phyloP scores from a whole-genome alignment of 2,113 vertebrate species.

The Centropristis striata region DNA sequence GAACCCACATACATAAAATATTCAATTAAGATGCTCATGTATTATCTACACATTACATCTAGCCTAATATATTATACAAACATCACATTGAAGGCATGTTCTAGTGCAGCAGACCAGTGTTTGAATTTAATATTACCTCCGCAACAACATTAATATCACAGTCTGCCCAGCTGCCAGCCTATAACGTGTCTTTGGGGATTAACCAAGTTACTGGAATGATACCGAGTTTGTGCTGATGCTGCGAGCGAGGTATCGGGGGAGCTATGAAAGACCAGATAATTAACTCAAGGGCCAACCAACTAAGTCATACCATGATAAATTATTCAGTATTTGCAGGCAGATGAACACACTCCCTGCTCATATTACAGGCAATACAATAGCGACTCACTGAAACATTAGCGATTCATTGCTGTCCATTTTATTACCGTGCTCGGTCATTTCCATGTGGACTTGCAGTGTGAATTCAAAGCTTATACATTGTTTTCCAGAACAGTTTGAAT shows the following conservation, averaged over 20 bases:
- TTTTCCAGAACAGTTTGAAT: neutral
- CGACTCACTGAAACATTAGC: slow-evolving; percentile 47
- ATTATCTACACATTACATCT: slow-evolving; percentile 75
- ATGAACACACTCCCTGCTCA: slow-evolving; percentile 66
- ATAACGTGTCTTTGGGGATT: slow-evolving; percentile 63
- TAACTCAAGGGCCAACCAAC: slow-evolving; percentile 80
- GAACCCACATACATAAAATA: slow-evolving; percentile 70
- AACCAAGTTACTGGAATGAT: slow-evolving; percentile 69
- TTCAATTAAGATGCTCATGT: slow-evolving; percentile 69
- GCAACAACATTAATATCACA: slow-evolving; percentile 44
- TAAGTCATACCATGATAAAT: slow-evolving; percentile 82
- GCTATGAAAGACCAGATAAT: slow-evolving; percentile 80
- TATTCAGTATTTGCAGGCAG: slow-evolving; percentile 78
- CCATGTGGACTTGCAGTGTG: slow-evolving; percentile 19
- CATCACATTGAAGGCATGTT: slow-evolving; percentile 49
- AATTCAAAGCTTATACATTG: slow-evolving; percentile 3
- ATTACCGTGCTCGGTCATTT: slow-evolving; percentile 32
- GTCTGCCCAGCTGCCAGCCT: slow-evolving; percentile 21
- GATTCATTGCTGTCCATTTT: slow-evolving; percentile 53
- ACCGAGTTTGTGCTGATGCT: slow-evolving; percentile 67
- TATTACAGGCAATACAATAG: slow-evolving; percentile 61
- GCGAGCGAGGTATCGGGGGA: slow-evolving; percentile 73
- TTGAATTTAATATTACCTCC: slow-evolving; percentile 14
- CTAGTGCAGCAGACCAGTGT: slow-evolving; percentile 10
- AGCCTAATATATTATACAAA: slow-evolving; percentile 63